These are phyloP conservation scores for Eulemur rubriventer DNA, from an alignment of 2,797 vertebrate genomes.

Conservation along the genomic window DNA sequence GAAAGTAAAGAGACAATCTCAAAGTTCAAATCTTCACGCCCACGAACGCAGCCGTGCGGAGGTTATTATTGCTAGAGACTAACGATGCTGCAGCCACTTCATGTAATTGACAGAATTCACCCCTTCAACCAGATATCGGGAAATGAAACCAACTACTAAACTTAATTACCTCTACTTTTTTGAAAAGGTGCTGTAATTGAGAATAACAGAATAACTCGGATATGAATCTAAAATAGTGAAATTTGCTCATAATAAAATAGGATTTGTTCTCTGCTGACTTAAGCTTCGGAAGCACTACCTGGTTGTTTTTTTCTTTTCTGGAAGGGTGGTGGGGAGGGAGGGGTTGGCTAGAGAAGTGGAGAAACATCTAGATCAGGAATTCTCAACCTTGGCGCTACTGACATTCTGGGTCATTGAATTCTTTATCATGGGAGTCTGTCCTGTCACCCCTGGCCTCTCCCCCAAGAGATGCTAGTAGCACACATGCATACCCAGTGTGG, in stretches of 20 bases:
- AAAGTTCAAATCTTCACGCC: constrained; percentile 46
- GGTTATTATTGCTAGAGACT: not conserved
- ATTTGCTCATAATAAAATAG: not conserved
- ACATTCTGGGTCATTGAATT: not conserved
- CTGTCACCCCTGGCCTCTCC: not conserved
- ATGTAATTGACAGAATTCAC: constrained; percentile 44
- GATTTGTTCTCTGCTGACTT: not conserved
- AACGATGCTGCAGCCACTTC: not conserved
- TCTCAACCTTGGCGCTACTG: not conserved
- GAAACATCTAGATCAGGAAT: not conserved
- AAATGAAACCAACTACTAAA: constrained; percentile 42
- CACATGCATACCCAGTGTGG: not conserved
- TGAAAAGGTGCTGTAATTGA: constrained; percentile 31
- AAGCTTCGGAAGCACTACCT: not conserved
- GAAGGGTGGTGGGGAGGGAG: not conserved
- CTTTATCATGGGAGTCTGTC: not conserved
- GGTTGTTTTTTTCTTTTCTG: not conserved
- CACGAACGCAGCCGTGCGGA: not conserved
- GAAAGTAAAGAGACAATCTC: constrained; percentile 48
- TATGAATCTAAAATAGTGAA: not conserved
- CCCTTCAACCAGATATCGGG: constrained; percentile 2
- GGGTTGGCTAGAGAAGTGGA: not conserved
- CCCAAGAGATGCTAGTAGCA: not conserved
- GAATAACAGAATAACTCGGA: constrained; percentile 28
- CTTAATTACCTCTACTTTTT: constrained; percentile 65